These are phyloP conservation scores for Serinus canaria DNA, from an alignment of 2,113 vertebrate species.

Conservation along the genomic window DNA sequence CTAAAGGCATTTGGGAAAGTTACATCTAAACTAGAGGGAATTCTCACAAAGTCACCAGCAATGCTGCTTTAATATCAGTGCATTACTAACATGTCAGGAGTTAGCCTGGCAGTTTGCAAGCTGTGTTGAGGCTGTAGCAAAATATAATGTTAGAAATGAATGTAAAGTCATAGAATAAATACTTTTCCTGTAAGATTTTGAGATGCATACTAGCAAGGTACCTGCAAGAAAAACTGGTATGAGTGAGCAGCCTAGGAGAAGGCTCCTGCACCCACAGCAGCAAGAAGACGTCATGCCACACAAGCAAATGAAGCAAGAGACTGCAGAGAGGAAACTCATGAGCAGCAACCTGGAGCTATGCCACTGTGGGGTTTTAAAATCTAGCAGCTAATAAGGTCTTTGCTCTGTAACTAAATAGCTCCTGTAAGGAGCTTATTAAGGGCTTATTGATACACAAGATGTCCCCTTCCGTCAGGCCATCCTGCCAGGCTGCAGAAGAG, in stretches of 20 bases:
- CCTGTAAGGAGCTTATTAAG: constrained; percentile 42
- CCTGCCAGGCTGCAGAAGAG: neutral
- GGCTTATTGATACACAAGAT: neutral
- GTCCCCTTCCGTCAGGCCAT: neutral
- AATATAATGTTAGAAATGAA: neutral
- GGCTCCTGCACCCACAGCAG: neutral
- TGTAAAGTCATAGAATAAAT: neutral
- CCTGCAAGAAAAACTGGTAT: neutral
- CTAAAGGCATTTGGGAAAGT: neutral
- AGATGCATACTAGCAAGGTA: neutral
- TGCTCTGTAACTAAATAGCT: neutral
- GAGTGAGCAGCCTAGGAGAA: neutral
- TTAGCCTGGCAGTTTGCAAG: neutral
- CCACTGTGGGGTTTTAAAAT: neutral
- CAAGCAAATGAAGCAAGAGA: neutral
- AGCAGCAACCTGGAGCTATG: constrained; percentile 6
- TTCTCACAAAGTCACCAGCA: neutral
- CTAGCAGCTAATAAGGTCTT: neutral
- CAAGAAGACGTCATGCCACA: neutral
- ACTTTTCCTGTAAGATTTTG: neutral
- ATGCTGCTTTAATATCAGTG: neutral
- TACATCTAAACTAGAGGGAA: neutral
- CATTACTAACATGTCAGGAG: neutral
- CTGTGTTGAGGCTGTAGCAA: neutral
- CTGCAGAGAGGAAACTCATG: constrained; percentile 1